Conservation (phyloP, 37 sponge, comb jelly and placozoan species). For the Aplysina aerophoba region DNA sequence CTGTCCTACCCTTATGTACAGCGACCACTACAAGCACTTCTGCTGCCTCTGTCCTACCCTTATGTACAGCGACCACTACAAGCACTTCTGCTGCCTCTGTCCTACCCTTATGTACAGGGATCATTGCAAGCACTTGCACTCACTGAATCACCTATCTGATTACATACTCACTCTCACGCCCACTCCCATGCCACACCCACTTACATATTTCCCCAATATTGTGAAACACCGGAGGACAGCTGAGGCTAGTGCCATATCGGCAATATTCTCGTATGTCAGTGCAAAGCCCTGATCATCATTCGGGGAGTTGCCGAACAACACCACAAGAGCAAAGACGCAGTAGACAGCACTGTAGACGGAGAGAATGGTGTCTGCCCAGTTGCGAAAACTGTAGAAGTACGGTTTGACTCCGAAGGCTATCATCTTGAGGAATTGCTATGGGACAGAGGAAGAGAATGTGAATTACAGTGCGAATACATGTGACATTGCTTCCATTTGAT, state of each 20-base stretch:
- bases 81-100: too few relatives aligned
- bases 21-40: too few relatives aligned
- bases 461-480: too few relatives aligned
- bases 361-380: constrained; percentile 45
- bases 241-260: constrained; percentile 42
- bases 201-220: constrained; percentile 68
- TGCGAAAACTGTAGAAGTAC: constrained; percentile 66
- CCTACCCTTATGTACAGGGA: too few relatives aligned
- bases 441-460: neutral
- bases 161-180: too few relatives aligned
- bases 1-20: too few relatives aligned
- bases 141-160: too few relatives aligned
- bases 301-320: neutral
- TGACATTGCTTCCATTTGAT: too few relatives aligned
- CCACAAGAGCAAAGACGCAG: constrained; percentile 35
- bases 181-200: constrained; percentile 14
- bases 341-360: constrained; percentile 37
- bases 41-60: too few relatives aligned
- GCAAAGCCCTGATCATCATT: neutral
- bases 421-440: constrained; percentile 50
- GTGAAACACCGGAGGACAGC: constrained; percentile 55
- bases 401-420: constrained; percentile 48
- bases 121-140: too few relatives aligned
- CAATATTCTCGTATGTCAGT: neutral
- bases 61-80: too few relatives aligned